These are phyloP conservation scores for Siniperca obscura DNA, from an alignment of 2,797 vertebrate species.

Conservation along the genomic window DNA sequence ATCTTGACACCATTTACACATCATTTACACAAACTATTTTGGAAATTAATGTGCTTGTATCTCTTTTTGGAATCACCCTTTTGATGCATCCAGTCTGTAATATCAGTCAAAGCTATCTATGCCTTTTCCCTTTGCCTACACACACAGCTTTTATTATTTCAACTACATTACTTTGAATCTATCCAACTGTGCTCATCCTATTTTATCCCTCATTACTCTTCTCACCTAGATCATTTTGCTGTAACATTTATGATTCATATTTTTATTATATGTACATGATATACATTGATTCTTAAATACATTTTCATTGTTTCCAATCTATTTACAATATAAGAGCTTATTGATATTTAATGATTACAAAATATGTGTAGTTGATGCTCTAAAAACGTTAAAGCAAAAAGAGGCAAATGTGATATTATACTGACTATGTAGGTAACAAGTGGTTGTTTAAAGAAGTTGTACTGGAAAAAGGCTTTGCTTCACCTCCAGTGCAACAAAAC, in stretches of 20 bases:
- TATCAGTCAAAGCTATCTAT: constrained; percentile 47
- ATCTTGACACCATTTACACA: constrained; percentile 79
- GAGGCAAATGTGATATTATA: constrained; percentile 59
- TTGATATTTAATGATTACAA: constrained; percentile 78
- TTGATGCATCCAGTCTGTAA: constrained; percentile 42
- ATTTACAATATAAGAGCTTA: constrained; percentile 89
- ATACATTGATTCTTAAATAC: constrained; percentile 88
- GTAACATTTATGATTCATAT: constrained; percentile 73
- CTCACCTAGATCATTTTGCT: constrained; percentile 71
- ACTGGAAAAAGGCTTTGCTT: background rate
- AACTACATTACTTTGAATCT: constrained; percentile 43
- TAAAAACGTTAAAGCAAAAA: constrained; percentile 62
- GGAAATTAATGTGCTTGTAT: constrained; percentile 52
- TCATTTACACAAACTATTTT: constrained; percentile 74
- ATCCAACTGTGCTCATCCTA: constrained; percentile 45
- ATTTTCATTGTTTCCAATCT: constrained; percentile 80
- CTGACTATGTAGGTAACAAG: constrained; percentile 52
- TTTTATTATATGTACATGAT: constrained; percentile 86
- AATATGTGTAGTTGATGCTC: constrained; percentile 69
- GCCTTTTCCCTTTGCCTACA: constrained; percentile 24
- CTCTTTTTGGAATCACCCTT: constrained; percentile 39
- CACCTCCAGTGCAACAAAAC: constrained; percentile 34
- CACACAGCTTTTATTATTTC: constrained; percentile 28
- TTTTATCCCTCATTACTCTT: constrained; percentile 55
- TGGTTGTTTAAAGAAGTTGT: constrained; percentile 44